These are phyloP conservation scores for Turnix velox DNA, from an alignment of 2,113 vertebrate genomes.

Conservation along the genomic window DNA sequence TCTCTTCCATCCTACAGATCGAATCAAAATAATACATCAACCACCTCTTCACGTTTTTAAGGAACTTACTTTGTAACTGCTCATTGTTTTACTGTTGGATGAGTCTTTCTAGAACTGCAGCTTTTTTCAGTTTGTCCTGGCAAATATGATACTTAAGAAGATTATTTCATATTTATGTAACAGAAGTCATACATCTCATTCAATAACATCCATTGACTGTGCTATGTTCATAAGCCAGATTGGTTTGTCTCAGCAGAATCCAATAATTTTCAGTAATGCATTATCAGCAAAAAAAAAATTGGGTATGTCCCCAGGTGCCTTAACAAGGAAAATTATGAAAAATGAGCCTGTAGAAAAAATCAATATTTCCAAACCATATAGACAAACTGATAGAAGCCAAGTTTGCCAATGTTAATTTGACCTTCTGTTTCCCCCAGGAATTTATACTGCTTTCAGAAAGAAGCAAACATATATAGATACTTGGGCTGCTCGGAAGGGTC, in stretches of 20 bases:
- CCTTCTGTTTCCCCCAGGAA: not conserved
- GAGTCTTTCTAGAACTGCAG: not conserved
- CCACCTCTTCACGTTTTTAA: not conserved
- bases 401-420: constrained; percentile 6
- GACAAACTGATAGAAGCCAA: not conserved
- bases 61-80: not conserved
- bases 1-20: not conserved
- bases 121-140: not conserved
- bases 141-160: not conserved
- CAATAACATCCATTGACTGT: not conserved
- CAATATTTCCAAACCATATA: not conserved
- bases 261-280: not conserved
- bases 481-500: not conserved
- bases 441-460: not conserved
- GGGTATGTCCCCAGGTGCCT: not conserved
- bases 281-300: not conserved
- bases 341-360: not conserved
- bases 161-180: not conserved
- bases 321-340: not conserved
- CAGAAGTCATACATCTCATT: not conserved
- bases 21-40: not conserved
- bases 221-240: not conserved
- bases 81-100: not conserved
- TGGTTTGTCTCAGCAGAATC: not conserved
- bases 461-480: not conserved